Percentiles rank a stretch among this genome's conserved stretches.
phyloP scores from a whole-genome alignment of 1,140 invertebrate genomes.

The Pararge aegeria region DNA sequence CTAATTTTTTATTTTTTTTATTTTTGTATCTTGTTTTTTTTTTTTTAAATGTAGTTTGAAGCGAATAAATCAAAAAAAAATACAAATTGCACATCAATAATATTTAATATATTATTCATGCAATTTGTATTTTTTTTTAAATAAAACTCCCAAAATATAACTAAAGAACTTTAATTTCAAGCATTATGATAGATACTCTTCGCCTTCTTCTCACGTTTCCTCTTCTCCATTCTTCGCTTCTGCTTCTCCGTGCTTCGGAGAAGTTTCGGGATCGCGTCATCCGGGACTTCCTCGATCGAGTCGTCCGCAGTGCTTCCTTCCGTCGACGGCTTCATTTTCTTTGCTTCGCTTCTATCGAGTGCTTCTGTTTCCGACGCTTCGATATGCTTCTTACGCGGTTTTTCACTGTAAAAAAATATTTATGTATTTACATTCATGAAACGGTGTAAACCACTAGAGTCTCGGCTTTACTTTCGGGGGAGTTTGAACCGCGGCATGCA shows the following conservation, averaged over 20 bases:
- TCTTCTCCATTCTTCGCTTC: conserved; percentile 62
- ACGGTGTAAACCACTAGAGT: too few species aligned
- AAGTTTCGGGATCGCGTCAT: conserved; percentile 58
- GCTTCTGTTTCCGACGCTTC: conserved; percentile 7
- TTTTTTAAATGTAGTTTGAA: too few species aligned
- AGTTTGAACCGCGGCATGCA: too few species aligned
- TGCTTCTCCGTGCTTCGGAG: conserved; percentile 68
- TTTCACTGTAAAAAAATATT: conserved; percentile 48
- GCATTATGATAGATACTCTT: conserved; percentile 73
- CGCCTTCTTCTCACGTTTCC: conserved; percentile 66
- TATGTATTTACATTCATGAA: too few species aligned
- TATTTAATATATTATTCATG: too few species aligned
- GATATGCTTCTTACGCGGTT: conserved; percentile 36
- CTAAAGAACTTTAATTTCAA: conserved; percentile 31
- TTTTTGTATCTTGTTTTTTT: too few species aligned
- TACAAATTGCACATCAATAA: too few species aligned
- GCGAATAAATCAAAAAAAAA: too few species aligned
- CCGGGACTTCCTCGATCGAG: conserved; percentile 24
- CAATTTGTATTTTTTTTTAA: too few species aligned
- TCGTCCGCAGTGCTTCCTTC: conserved; percentile 42
- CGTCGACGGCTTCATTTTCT: conserved; percentile 46
- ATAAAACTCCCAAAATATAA: too few species aligned
- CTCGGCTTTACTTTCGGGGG: too few species aligned
- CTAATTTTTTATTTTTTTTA: too few species aligned
- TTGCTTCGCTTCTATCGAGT: conserved; percentile 21